Percentiles rank a stretch among this genome's conserved stretches.
Conservation (phyloP, 1,140 invertebrate genomes). For the Scaptomyza pallida region DNA sequence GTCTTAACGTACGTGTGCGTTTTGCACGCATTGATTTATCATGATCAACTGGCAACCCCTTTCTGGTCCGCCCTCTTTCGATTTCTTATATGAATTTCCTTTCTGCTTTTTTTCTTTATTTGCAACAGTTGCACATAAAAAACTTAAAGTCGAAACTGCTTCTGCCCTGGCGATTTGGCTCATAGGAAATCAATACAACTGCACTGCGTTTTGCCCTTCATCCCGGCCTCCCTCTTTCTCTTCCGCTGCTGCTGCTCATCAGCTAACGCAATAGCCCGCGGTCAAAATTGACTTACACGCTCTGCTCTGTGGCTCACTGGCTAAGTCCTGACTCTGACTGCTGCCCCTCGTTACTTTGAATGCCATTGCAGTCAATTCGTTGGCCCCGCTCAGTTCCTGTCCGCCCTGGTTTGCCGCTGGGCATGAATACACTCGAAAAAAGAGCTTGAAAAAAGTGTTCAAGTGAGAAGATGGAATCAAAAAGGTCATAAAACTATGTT, state of each 20-base stretch:
- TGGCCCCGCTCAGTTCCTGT: slow-evolving; percentile 21
- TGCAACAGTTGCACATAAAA: slow-evolving; percentile 45
- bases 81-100: not conserved
- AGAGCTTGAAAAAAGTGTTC: no score
- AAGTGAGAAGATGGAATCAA: no score
- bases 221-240: not conserved
- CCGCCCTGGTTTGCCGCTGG: slow-evolving; percentile 41
- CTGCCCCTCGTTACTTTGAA: slow-evolving; percentile 55
- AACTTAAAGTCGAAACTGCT: slow-evolving; percentile 75
- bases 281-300: slow-evolving; percentile 71
- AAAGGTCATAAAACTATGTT: no score
- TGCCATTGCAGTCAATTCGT: slow-evolving; percentile 47
- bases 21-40: slow-evolving; percentile 82
- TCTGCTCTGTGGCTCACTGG: slow-evolving; percentile 4
- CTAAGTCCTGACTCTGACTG: slow-evolving; percentile 19
- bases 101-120: slow-evolving; percentile 6
- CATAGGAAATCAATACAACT: slow-evolving; percentile 77
- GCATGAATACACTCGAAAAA: slow-evolving; percentile 38
- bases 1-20: slow-evolving; percentile 72
- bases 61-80: slow-evolving; percentile 14
- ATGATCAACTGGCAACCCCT: slow-evolving; percentile 78
- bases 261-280: slow-evolving; percentile 79
- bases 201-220: slow-evolving; percentile 44
- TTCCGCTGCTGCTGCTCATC: slow-evolving; percentile 51
- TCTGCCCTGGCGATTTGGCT: slow-evolving; percentile 43